These are phyloP conservation scores for Gnatocerus cornutus DNA, from an alignment of 2,888 invertebrate genomes.

Conservation along the genomic window DNA sequence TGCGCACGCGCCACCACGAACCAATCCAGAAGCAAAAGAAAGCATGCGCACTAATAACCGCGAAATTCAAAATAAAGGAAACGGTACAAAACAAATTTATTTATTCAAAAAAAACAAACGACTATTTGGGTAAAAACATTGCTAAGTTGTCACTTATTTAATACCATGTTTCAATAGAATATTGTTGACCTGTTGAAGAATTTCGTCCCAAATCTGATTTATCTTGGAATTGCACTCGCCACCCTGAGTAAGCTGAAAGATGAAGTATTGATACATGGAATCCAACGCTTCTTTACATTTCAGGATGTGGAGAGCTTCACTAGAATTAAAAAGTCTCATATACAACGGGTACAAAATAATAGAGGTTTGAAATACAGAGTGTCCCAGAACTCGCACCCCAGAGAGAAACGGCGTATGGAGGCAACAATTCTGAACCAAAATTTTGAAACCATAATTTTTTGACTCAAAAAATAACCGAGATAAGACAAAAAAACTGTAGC, in stretches of 20 bases:
- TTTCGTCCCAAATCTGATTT: conserved; percentile 59
- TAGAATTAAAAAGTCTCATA: conserved; percentile 69
- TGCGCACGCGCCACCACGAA: neutral
- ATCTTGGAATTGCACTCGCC: conserved; percentile 56
- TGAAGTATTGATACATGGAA: conserved; percentile 62
- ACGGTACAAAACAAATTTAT: neutral
- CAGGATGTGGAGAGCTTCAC: conserved; percentile 70
- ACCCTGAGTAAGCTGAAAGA: conserved; percentile 65
- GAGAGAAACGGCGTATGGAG: too few species aligned
- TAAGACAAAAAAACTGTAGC: too few species aligned
- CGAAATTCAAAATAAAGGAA: conserved; percentile 8
- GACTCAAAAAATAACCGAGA: too few species aligned
- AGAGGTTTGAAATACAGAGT: too few species aligned
- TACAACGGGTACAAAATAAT: conserved; percentile 62
- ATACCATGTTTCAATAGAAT: conserved; percentile 51
- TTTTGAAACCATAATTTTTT: too few species aligned
- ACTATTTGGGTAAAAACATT: neutral
- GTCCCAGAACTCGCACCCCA: too few species aligned
- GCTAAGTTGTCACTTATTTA: conserved; percentile 12
- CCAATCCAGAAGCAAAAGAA: neutral
- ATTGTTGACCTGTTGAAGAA: conserved; percentile 56
- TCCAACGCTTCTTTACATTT: conserved; percentile 64
- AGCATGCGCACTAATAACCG: conserved; percentile 13
- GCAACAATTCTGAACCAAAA: too few species aligned
- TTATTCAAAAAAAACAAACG: neutral